A percentile compares a stretch with the other conserved stretches of the same genome.
These are phyloP conservation scores for Heterochromis multidens DNA, from an alignment of 2,113 vertebrate species.

Conservation along the genomic window DNA sequence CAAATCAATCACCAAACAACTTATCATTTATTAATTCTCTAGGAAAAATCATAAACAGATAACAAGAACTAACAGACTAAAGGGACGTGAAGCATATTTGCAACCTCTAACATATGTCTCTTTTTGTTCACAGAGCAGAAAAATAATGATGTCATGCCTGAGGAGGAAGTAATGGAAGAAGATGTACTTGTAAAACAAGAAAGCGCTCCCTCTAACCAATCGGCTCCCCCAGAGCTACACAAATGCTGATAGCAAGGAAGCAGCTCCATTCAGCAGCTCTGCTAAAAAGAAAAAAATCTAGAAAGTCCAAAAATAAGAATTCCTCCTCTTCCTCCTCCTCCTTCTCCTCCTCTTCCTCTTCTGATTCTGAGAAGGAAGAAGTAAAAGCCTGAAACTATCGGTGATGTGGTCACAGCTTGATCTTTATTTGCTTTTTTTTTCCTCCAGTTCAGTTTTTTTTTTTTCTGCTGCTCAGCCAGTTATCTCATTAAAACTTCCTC, in stretches of 20 bases:
- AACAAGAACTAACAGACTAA: neutral
- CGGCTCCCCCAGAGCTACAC: neutral
- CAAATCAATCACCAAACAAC: neutral
- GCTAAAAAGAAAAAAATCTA: neutral
- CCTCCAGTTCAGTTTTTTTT: neutral
- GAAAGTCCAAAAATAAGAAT: neutral
- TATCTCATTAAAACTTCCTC: neutral
- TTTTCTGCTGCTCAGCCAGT: neutral
- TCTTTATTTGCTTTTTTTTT: rapidly evolving
- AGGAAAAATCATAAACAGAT: neutral
- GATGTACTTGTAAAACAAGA: neutral
- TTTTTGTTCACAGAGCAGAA: slow-evolving; percentile 2
- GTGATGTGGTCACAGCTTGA: neutral
- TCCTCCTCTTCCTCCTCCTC: slow-evolving; percentile 1
- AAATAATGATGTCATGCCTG: neutral
- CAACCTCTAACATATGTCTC: neutral
- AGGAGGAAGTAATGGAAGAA: neutral
- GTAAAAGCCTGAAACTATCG: neutral
- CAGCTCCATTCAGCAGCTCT: neutral
- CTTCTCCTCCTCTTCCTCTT: neutral
- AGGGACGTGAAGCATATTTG: rapidly evolving
- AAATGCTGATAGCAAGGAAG: neutral
- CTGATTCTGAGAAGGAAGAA: slow-evolving; percentile 28
- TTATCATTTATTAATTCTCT: neutral
- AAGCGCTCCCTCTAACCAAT: neutral